Percentiles rank a stretch among this genome's conserved stretches.
phyloP scores from a whole-genome alignment of 2,888 invertebrate species.

The Neoscelio sp. region DNA sequence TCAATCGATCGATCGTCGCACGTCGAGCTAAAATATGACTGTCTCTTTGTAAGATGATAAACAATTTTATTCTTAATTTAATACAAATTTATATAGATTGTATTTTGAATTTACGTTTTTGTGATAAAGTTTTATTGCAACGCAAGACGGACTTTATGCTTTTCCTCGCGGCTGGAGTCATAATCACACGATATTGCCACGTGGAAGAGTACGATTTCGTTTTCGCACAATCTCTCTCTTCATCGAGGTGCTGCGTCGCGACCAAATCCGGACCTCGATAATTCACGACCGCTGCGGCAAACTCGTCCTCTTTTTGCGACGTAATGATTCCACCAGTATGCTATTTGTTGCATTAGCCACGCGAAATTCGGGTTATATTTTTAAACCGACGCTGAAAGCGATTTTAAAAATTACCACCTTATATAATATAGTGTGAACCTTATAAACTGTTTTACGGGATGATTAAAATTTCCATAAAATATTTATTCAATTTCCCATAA shows the following conservation, averaged over 20 bases:
- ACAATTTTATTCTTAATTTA: no score
- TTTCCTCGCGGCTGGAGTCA: slow-evolving; percentile 2
- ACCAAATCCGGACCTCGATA: slow-evolving; percentile 67
- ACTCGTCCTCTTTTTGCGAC: slow-evolving; percentile 57
- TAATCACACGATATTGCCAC: slow-evolving; percentile 25
- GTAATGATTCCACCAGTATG: slow-evolving; percentile 38
- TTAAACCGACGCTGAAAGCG: background rate
- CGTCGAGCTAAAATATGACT: no score
- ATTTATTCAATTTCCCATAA: no score
- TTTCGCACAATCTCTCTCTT: slow-evolving; percentile 32
- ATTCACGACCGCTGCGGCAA: slow-evolving; percentile 71
- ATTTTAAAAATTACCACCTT: no score
- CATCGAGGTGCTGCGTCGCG: slow-evolving; percentile 37
- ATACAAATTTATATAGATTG: no score
- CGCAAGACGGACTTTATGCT: background rate
- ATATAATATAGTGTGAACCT: no score
- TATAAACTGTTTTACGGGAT: no score
- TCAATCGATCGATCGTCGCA: slow-evolving; percentile 6
- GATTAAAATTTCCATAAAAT: no score
- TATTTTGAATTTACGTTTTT: no score
- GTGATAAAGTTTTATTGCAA: no score
- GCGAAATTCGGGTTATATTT: slow-evolving; percentile 21
- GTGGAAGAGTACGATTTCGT: slow-evolving; percentile 9
- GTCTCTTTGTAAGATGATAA: no score
- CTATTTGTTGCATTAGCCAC: slow-evolving; percentile 29